phyloP scores from a whole-genome alignment of 1,140 invertebrate species.

The Sycophaga agraensis region DNA sequence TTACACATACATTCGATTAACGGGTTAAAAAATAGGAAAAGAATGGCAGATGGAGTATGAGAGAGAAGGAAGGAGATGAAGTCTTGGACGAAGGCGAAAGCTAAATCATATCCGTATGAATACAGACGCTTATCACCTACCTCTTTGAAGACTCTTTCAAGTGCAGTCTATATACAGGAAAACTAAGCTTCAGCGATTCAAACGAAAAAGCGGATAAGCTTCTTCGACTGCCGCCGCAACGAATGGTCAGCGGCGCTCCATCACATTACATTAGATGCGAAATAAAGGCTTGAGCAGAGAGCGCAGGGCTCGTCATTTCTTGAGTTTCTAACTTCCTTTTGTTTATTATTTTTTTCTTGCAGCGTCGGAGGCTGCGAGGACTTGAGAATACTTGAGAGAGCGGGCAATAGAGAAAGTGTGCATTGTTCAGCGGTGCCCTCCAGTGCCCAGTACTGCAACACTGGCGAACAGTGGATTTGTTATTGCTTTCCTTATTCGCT shows the following conservation, averaged over 20 bases:
- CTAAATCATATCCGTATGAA: too few species aligned
- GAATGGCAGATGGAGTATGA: neutral
- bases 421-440: constrained; percentile 4
- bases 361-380: neutral
- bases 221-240: neutral
- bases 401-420: neutral
- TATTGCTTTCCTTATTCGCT: too few species aligned
- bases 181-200: neutral
- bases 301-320: neutral
- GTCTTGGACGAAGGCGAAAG: too few species aligned
- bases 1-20: too few species aligned
- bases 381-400: neutral
- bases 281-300: neutral
- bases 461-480: too few species aligned
- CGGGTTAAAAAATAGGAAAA: neutral
- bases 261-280: neutral
- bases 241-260: neutral
- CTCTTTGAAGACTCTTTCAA: too few species aligned
- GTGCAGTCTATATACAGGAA: neutral
- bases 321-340: constrained; percentile 4
- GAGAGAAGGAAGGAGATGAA: neutral
- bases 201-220: neutral
- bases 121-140: neutral
- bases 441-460: too few species aligned
- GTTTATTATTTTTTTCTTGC: constrained; percentile 19